phyloP scores from a whole-genome alignment of 2,888 invertebrate species.

The Acleris sparsana region DNA sequence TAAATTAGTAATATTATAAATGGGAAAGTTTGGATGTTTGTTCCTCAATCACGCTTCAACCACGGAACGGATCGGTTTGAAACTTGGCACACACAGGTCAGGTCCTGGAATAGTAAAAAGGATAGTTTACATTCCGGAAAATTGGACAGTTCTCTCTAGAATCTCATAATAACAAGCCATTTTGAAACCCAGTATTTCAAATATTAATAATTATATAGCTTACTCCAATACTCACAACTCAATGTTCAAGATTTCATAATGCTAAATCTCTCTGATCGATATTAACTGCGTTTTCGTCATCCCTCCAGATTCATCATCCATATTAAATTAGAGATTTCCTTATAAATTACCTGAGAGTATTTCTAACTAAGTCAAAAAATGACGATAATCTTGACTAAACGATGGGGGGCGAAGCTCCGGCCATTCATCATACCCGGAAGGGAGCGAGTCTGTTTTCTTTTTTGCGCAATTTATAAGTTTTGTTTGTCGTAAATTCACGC shows the following conservation, averaged over 20 bases:
- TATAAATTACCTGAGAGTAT: constrained; percentile 34
- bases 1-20: too few species aligned
- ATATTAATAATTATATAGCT: neutral
- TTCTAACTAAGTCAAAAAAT: constrained; percentile 29
- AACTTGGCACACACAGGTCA: too few species aligned
- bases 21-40: too few species aligned
- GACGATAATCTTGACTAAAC: constrained; percentile 30
- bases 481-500: constrained; percentile 19
- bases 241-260: constrained; percentile 17
- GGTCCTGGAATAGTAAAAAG: too few species aligned
- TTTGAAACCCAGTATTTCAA: neutral
- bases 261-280: constrained; percentile 44
- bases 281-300: constrained; percentile 32
- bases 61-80: too few species aligned
- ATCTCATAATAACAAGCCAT: neutral
- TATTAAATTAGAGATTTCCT: constrained; percentile 33
- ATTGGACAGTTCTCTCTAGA: neutral
- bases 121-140: too few species aligned
- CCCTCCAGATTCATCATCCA: constrained; percentile 26
- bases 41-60: too few species aligned
- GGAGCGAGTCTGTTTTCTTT: constrained; percentile 13
- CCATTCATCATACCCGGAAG: constrained; percentile 11
- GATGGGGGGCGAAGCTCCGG: neutral
- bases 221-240: neutral
- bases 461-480: constrained; percentile 17